Conservation (phyloP, 1,140 invertebrate species). For the Drosophila guanche region DNA sequence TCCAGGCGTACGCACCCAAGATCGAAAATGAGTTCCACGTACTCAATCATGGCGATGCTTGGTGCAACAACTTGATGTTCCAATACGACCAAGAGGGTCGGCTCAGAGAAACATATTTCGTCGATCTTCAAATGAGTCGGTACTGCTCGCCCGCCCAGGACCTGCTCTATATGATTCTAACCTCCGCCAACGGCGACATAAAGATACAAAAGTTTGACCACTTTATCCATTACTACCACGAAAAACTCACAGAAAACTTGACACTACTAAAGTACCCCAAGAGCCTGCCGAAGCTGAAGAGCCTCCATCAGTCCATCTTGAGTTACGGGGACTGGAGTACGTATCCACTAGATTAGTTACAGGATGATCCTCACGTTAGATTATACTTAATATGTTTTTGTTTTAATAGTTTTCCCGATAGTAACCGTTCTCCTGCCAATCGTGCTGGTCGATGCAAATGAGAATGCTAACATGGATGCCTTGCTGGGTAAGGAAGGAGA, state of each 20-base stretch:
- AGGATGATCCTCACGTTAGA: not conserved
- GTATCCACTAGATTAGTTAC: not conserved
- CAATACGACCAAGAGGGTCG: slow-evolving; percentile 65
- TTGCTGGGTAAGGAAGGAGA: slow-evolving; percentile 45
- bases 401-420: slow-evolving; percentile 45
- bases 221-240: slow-evolving; percentile 64
- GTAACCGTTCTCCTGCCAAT: slow-evolving; percentile 53
- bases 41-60: slow-evolving; percentile 87
- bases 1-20: slow-evolving; percentile 37
- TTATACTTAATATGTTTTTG: not conserved
- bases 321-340: slow-evolving; percentile 66
- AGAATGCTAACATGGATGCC: slow-evolving; percentile 62
- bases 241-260: slow-evolving; percentile 55
- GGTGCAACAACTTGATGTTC: slow-evolving; percentile 83
- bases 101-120: slow-evolving; percentile 53
- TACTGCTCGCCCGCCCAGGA: slow-evolving; percentile 69
- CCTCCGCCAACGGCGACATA: slow-evolving; percentile 54
- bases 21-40: slow-evolving; percentile 85
- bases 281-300: slow-evolving; percentile 42
- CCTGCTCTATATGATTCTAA: slow-evolving; percentile 62
- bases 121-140: slow-evolving; percentile 75
- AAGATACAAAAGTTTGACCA: slow-evolving; percentile 69
- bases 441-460: slow-evolving; percentile 48
- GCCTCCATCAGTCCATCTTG: slow-evolving; percentile 49
- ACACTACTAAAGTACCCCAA: slow-evolving; percentile 58